Percentiles rank a stretch among this genome's conserved stretches.
phyloP scores from a whole-genome alignment of 2,113 vertebrate genomes.

The Passer montanus region DNA sequence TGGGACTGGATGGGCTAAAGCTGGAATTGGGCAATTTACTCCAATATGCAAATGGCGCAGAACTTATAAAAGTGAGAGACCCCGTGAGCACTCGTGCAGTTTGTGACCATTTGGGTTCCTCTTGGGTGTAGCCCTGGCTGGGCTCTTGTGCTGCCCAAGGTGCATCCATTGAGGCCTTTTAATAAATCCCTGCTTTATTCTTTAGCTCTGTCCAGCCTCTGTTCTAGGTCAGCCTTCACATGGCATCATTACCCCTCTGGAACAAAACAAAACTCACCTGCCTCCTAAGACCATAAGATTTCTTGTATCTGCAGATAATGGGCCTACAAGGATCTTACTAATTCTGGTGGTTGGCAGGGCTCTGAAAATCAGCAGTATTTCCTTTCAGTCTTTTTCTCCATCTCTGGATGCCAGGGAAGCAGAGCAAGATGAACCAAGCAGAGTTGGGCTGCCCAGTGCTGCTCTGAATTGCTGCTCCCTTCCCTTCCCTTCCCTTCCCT shows the following conservation, averaged over 20 bases:
- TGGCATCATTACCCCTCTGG: not conserved
- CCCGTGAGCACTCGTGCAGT: accelerated
- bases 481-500: not conserved
- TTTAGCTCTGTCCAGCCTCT: accelerated
- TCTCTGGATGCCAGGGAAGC: not conserved
- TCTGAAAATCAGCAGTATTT: not conserved
- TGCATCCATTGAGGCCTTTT: not conserved
- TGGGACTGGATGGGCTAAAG: not conserved
- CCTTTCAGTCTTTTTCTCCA: not conserved
- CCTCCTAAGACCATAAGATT: accelerated
- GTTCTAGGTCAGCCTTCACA: not conserved
- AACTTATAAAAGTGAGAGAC: not conserved
- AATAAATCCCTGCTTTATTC: not conserved
- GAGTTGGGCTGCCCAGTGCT: not conserved
- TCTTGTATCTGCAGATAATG: not conserved
- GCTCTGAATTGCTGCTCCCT: not conserved
- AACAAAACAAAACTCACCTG: not conserved
- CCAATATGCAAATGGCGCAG: not conserved
- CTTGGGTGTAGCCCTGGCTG: not conserved
- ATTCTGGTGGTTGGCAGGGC: not conserved
- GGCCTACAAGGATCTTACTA: not conserved
- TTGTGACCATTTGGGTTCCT: not conserved
- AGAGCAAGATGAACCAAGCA: not conserved
- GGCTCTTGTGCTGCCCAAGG: not conserved
- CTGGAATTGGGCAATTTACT: not conserved